Base-by-base conservation (phyloP, 2,113 vertebrate species). In the Piaya cayana region DNA sequence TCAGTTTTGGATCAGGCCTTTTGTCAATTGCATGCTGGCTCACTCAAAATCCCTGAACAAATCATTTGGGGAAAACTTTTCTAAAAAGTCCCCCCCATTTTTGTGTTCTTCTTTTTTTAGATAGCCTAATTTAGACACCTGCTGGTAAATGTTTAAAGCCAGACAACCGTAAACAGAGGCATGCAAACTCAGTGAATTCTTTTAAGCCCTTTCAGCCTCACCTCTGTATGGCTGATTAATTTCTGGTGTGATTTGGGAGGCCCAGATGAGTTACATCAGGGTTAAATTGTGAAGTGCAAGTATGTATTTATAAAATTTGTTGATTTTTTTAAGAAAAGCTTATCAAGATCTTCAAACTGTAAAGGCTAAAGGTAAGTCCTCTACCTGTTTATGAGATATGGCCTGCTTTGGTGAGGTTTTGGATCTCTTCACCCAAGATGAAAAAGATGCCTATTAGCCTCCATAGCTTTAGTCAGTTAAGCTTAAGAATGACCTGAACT, bases 71-170 rank as follows among this genome's bases (percentile, higher is more conserved):
- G 80, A 93, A 96, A 93, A 74, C 8, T 68, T 93, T 93, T 95
- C n/a, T 86, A 47, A 96, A 96, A 97, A 95, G 76, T 97, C 82
- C 86, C 92, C 42, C 90, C 90, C 82, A 43, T 62, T 92, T 93
- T 93, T 86, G 93, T 60, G 91, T 93, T 92, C 76, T 93, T 93
- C 76, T 86, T 94, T 96, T 95, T 95, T 82, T 62, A 93, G 83
- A 13, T 68, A 86, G 72, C 72, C 53, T 82, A 78, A 94, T 92
- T 96, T 97, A 95, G 94, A 94, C 96, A 97, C 88, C 94, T 95
- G 95, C 94, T 96, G 82, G 75, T 95, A 96, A 96, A 68, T 92
- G 75, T 94, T 91, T 93, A 92, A 93, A 97, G 94, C 94, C 96
- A 97, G 95, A 96, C 93, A 95, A 94, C 82, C 93, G 86, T 96